Evolutionary conservation across 1,140 invertebrate species (phyloP).

Genomic region (Drosophila busckii): DNA sequence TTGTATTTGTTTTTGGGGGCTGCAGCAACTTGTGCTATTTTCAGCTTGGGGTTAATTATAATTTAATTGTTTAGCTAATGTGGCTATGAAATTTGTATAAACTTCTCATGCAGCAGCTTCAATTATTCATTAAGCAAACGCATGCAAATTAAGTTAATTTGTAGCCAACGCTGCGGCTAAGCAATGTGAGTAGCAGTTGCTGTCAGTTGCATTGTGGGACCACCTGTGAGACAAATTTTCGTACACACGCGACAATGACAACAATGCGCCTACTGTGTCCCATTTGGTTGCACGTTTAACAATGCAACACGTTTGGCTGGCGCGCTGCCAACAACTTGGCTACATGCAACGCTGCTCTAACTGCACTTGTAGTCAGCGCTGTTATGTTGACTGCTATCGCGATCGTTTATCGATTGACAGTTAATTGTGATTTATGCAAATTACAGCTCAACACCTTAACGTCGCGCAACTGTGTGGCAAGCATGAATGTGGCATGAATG

Average conservation of each 20-base stretch:
- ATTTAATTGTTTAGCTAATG: slow-evolving; percentile 56
- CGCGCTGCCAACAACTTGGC: slow-evolving; percentile 33
- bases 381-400: slow-evolving; percentile 38
- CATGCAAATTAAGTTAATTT: slow-evolving; percentile 3
- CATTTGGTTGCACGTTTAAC: slow-evolving; percentile 52
- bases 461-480: too few species aligned
- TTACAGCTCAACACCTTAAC: slow-evolving; percentile 55
- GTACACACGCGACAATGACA: slow-evolving; percentile 26
- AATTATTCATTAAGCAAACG: too few species aligned
- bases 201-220: slow-evolving; percentile 46
- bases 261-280: slow-evolving; percentile 11
- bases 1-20: slow-evolving; percentile 17
- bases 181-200: too few species aligned
- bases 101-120: too few species aligned
- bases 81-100: slow-evolving; percentile 47
- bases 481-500: slow-evolving; percentile 24
- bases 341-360: slow-evolving; percentile 33
- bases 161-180: not conserved
- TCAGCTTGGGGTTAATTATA: slow-evolving; percentile 41
- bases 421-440: slow-evolving; percentile 77
- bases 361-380: slow-evolving; percentile 28
- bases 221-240: slow-evolving; percentile 38
- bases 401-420: slow-evolving; percentile 69
- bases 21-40: slow-evolving; percentile 30
- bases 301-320: slow-evolving; percentile 45